phyloP scores from a whole-genome alignment of 1,140 invertebrate genomes.

The Euura lappo region DNA sequence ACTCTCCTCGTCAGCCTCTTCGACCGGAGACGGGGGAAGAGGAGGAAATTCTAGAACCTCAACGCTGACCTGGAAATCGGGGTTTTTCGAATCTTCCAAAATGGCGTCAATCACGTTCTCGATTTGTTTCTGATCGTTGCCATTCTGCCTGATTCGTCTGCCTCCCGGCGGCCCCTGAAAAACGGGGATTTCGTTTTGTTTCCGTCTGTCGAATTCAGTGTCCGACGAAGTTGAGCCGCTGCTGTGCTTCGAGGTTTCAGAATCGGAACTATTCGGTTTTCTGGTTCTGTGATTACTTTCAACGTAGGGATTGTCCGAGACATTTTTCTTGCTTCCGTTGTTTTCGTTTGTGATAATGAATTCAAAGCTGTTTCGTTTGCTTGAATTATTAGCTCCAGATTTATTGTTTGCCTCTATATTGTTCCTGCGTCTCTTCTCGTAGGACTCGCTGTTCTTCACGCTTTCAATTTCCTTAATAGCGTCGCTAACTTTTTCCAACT shows the following conservation, averaged over 20 bases:
- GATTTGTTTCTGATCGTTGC: slow-evolving; percentile 57
- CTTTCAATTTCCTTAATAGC: slow-evolving; percentile 57
- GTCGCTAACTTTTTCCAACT: slow-evolving; percentile 56
- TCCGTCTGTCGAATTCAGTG: slow-evolving; percentile 40
- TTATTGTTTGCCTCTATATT: slow-evolving; percentile 11
- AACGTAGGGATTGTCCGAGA: slow-evolving; percentile 33
- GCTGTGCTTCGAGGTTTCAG: slow-evolving; percentile 43
- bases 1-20: slow-evolving; percentile 77
- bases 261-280: slow-evolving; percentile 46
- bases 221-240: slow-evolving; percentile 34
- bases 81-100: slow-evolving; percentile 58
- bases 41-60: slow-evolving; percentile 76
- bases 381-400: slow-evolving; percentile 31
- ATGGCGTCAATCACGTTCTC: slow-evolving; percentile 60
- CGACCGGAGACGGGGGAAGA: slow-evolving; percentile 77
- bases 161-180: slow-evolving; percentile 41
- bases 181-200: slow-evolving; percentile 33
- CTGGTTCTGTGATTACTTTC: slow-evolving; percentile 20
- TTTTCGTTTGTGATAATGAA: slow-evolving; percentile 26
- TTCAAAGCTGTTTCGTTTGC: slow-evolving; percentile 44
- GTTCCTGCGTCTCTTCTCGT: slow-evolving; percentile 37
- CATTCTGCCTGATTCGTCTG: slow-evolving; percentile 43
- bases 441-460: slow-evolving; percentile 47
- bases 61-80: slow-evolving; percentile 60
- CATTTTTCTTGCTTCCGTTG: slow-evolving; percentile 32